phyloP scores from a whole-genome alignment of 2,888 invertebrate species.

The Drosophila cyrtoloma region DNA sequence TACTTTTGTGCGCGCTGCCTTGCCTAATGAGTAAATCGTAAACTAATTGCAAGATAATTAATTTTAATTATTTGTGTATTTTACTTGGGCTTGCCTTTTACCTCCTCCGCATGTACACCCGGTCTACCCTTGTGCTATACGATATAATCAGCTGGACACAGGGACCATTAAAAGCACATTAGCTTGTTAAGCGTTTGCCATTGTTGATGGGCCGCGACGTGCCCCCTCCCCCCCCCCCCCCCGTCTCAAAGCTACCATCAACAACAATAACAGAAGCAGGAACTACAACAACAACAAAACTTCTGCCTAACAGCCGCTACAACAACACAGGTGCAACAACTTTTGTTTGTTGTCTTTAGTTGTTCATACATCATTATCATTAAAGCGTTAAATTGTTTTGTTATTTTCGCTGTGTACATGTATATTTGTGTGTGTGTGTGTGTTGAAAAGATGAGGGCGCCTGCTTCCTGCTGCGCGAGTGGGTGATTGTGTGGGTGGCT shows the following conservation, averaged over 20 bases:
- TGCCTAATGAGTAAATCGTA: constrained; percentile 78
- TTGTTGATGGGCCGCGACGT: constrained; percentile 49
- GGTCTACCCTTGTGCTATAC: constrained; percentile 11
- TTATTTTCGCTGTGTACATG: constrained; percentile 45
- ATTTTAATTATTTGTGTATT: constrained; percentile 80
- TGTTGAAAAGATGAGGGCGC: constrained; percentile 21
- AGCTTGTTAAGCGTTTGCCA: constrained; percentile 72
- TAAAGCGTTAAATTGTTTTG: constrained; percentile 80
- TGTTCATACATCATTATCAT: constrained; percentile 80
- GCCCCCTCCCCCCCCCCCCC: neutral
- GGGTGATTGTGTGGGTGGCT: neutral
- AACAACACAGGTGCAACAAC: constrained; percentile 64
- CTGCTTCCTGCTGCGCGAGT: constrained; percentile 18
- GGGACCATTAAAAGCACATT: constrained; percentile 80
- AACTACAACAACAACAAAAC: constrained; percentile 6
- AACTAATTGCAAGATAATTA: constrained; percentile 80
- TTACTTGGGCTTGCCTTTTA: constrained; percentile 50
- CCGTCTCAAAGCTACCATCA: constrained; percentile 23
- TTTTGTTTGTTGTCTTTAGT: constrained; percentile 72
- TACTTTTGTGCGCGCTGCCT: constrained; percentile 48
- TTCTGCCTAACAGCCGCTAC: constrained; percentile 15
- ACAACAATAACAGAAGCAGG: constrained; percentile 33
- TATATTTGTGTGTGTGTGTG: neutral
- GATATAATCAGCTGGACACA: constrained; percentile 73
- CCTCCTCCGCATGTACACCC: neutral